Evolutionary conservation across 2,797 vertebrate species (phyloP), one percentile per base, ranked within the genome.

Genomic region (Diglossa cyanea): DNA sequence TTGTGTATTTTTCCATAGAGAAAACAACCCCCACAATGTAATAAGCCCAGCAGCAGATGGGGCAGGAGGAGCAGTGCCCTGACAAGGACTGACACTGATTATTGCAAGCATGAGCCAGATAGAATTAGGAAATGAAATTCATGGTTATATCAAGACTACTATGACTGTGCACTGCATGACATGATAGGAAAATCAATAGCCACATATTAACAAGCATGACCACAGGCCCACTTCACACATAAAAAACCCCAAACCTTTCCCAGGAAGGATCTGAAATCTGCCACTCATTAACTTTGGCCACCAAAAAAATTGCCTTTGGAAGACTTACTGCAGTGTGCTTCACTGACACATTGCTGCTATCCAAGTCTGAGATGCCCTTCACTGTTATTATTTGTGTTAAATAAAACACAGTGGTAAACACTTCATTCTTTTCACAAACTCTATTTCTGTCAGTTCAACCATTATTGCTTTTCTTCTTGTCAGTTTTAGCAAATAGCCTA

Each of bases 401-500:
- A 50, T 53, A 74, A 77, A 79, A 80, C 78, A 82, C 33, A 58
- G 39, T 75, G 28, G 70, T 21, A 93, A 95, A 92, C 81, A 91
- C 51, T 92, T 87, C 30, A 74, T 74, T 87, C 92, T 90, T 44
- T 44, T 53, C 44, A 19, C 31, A 88, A 93, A 77, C 70, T 89
- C 65, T 51, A 3, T 57, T 95, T 91, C 92, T 68, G 63, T 86
- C 42, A 77, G 45, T 85, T 92, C 79, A 83, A 23, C n/a, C 54
- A 26, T 85, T 89, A 81, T 53, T 94, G 70, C 50, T 83, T 31
- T 76, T 93, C 40, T 28, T 95, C 89, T 92, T 73, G 90, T 62
- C 62, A 2, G 31, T 60, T 95, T 86, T 75, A 92, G 89, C 60
- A 93, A 96, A 95, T 45, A 93, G 82, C 62, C 72, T 85, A 50